Percentiles rank a stretch among this genome's conserved stretches.
These are phyloP conservation scores for Leuciscus waleckii DNA, from an alignment of 2,797 vertebrate species.

Conservation along the genomic window DNA sequence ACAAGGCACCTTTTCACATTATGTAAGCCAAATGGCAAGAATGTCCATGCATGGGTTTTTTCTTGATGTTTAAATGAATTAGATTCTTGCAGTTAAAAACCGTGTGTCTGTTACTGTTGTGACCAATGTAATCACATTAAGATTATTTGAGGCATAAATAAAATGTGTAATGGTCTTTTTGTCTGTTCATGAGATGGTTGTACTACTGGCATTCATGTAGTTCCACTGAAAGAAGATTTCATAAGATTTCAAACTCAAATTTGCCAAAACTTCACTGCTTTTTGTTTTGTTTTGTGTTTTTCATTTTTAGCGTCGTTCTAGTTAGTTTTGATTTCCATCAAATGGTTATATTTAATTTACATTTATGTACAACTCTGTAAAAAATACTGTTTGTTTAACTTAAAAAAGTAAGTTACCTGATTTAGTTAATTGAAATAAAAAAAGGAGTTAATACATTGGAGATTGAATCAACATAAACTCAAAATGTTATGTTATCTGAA, in stretches of 20 bases:
- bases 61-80: constrained; percentile 31
- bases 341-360: not conserved
- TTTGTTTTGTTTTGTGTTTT: not conserved
- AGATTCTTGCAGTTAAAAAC: constrained; percentile 21
- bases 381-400: too few relatives aligned
- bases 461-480: too few relatives aligned
- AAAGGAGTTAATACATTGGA: too few relatives aligned
- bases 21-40: constrained; percentile 36
- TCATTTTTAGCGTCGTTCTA: not conserved
- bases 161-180: not conserved
- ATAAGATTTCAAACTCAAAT: not conserved
- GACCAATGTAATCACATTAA: constrained; percentile 7
- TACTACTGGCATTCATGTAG: not conserved
- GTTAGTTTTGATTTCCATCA: not conserved
- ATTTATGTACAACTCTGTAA: not conserved
- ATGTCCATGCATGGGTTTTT: not conserved
- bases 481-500: too few relatives aligned
- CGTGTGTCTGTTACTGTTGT: not conserved
- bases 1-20: constrained; percentile 49
- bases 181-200: not conserved
- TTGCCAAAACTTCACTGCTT: not conserved
- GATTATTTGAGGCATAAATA: constrained; percentile 6
- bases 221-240: not conserved
- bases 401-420: too few relatives aligned
- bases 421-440: too few relatives aligned